Conservation (phyloP, 2,888 invertebrate species). For the Formica aserva region DNA sequence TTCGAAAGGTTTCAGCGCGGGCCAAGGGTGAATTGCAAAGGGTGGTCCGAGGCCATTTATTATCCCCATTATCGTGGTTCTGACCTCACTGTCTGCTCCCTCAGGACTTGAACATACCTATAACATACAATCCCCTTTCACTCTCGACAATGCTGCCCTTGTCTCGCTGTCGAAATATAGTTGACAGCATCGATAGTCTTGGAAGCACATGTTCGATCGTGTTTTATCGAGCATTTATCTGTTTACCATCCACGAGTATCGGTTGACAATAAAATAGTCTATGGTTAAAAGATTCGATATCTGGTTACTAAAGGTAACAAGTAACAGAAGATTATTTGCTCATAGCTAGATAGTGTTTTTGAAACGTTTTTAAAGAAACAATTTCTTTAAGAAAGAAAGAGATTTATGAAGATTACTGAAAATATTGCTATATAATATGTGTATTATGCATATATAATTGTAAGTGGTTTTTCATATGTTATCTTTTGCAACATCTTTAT, state of each 20-base stretch:
- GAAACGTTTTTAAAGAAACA: not conserved
- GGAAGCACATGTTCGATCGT: conserved; percentile 59
- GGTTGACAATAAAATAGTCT: conserved; percentile 37
- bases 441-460: not conserved
- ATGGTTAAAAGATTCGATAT: not conserved
- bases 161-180: conserved; percentile 63
- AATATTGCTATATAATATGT: conserved; percentile 5
- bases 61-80: conserved; percentile 78
- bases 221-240: conserved; percentile 64
- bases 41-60: conserved; percentile 76
- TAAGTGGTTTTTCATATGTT: not conserved
- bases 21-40: conserved; percentile 72
- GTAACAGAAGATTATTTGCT: not conserved
- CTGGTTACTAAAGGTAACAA: not conserved
- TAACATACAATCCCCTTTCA: conserved; percentile 65
- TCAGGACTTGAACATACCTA: conserved; percentile 64
- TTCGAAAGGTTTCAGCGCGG: conserved; percentile 52
- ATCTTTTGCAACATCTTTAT: no score
- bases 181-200: conserved; percentile 66
- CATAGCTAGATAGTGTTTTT: not conserved
- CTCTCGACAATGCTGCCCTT: conserved; percentile 65
- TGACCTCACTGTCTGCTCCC: conserved; percentile 68
- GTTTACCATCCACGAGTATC: conserved; percentile 34
- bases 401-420: not conserved
- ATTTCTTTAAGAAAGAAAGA: not conserved